phyloP scores from a whole-genome alignment of 2,797 vertebrate species.

The Somateria mollissima region DNA sequence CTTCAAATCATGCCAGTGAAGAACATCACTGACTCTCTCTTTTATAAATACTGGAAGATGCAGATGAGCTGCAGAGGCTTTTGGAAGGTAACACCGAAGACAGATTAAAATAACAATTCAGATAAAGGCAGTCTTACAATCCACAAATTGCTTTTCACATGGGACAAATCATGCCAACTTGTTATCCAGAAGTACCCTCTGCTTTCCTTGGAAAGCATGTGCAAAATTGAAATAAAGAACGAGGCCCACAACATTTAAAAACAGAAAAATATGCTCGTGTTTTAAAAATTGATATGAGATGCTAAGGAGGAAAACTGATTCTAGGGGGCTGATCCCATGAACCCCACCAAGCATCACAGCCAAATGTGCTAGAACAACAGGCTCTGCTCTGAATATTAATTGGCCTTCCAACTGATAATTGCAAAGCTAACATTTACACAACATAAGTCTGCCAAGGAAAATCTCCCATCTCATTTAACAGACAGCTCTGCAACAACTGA shows the following conservation, averaged over 20 bases:
- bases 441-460: conserved; percentile 14
- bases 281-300: neutral
- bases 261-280: neutral
- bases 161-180: neutral
- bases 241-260: neutral
- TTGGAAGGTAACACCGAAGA: neutral
- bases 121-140: neutral
- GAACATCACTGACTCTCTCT: neutral
- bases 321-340: neutral
- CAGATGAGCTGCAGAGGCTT: neutral
- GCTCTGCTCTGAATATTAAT: conserved; percentile 53
- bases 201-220: neutral
- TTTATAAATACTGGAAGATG: neutral
- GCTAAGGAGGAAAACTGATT: neutral
- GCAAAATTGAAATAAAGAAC: neutral
- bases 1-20: neutral
- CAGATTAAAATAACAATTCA: neutral
- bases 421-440: conserved; percentile 51
- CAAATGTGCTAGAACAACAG: conserved; percentile 18
- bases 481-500: conserved; percentile 18
- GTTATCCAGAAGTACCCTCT: neutral
- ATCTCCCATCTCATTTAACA: conserved; percentile 31
- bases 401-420: conserved; percentile 47
- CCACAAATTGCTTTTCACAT: neutral
- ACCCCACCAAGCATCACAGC: neutral